Base-by-base conservation (phyloP, 2,113 vertebrate genomes). In the Paralichthys olivaceus region DNA sequence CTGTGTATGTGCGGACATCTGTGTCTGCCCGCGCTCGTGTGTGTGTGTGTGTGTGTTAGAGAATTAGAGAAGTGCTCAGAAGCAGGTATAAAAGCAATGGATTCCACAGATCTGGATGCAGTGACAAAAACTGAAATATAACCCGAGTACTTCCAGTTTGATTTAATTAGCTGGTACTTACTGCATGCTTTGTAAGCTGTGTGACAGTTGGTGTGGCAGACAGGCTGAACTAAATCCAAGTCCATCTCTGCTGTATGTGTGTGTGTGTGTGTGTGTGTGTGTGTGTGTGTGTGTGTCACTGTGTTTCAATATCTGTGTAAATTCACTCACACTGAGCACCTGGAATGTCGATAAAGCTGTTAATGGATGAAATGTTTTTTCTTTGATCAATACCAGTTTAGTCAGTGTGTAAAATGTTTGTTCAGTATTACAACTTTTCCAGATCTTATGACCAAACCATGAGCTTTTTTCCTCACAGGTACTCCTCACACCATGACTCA, bases 111-210 rank as follows among this genome's bases (percentile, higher is more conserved):
- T 22, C 32, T 84, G 75, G 77, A 69, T 80, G 80, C 49, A 56
- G 61, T 61, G 79, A 80, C 78, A 71, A 85, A 87, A 77, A 74
- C 74, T 75, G 89, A 87, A 92, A 91, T 72, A 55, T 74, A 86
- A 87, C 62, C 83, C 80, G 64, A 84, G 75, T 69, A 57, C 75
- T 77, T 84, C 76, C 79, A 84, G 84, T 93, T 83, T 91, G 80
- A 93, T 91, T 89, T 88, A 91, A 93, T 94, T 91, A 91, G 72
- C 79, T 85, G 86, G 69, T 84, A 90, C 88, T 93, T 92, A 89
- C 77, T 86, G 84, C 85, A 90, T 93, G 92, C 89, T 91, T 90
- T 84, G 77, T 86, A 61, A 64, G 77, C 77, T 56, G 72, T 72
- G 90, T 92, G 90, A 90, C 89, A 91, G 83, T 87, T 89, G 87